phyloP scores from a whole-genome alignment of 2,113 vertebrate genomes.

The Oncorhynchus tshawytscha region DNA sequence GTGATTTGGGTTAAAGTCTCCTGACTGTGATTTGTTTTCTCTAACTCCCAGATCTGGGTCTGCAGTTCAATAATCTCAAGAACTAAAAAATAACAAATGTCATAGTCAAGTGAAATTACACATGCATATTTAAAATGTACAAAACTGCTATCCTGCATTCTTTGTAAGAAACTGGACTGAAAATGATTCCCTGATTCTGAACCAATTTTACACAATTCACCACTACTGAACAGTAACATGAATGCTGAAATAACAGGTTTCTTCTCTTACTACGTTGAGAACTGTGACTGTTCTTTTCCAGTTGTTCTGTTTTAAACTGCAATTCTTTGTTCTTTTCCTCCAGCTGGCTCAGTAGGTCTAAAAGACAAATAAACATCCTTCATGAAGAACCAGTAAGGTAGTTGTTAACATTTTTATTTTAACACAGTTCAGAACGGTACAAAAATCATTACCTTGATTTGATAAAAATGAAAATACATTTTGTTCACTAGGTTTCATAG shows the following conservation, averaged over 20 bases:
- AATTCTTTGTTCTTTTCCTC: background rate
- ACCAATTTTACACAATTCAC: background rate
- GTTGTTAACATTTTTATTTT: too few relatives aligned
- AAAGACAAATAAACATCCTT: background rate
- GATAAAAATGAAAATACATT: too few relatives aligned
- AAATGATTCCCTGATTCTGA: background rate
- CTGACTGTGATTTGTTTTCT: background rate
- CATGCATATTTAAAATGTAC: background rate
- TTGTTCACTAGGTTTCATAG: background rate
- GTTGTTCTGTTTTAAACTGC: background rate
- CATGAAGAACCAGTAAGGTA: too few relatives aligned
- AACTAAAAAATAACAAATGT: background rate
- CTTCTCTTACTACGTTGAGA: slow-evolving; percentile 7
- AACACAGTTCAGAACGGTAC: too few relatives aligned
- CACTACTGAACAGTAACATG: background rate
- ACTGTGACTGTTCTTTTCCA: background rate
- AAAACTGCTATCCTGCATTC: too few relatives aligned
- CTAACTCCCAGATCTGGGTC: background rate
- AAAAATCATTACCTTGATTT: too few relatives aligned
- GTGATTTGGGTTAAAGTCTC: background rate
- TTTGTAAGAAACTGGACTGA: background rate
- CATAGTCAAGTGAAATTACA: background rate
- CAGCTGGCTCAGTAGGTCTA: background rate
- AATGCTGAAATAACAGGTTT: background rate
- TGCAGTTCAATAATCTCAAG: slow-evolving; percentile 11